Evolutionary conservation across 2,797 vertebrate species (phyloP), one percentile per base, ranked within the genome.

Genomic region (Oreonectes daqikongensis): DNA sequence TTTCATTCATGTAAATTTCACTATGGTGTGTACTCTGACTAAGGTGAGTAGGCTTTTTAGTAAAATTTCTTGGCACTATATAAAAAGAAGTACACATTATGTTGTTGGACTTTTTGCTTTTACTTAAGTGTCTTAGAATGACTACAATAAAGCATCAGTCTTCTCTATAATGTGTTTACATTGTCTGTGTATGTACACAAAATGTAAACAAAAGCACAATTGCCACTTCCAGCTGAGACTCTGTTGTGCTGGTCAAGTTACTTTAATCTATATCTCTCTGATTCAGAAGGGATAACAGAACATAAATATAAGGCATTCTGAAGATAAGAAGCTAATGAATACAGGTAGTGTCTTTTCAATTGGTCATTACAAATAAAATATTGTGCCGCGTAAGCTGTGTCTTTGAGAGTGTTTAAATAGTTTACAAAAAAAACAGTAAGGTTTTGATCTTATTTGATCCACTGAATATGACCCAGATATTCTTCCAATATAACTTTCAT

Each of bases 221-320:
- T 88, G 89, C 87, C 88, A 5, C 84, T 86, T 86, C 63, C 86
- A 87, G 84, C 86, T 84, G 87, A 88, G 86, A 83, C 85, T 81
- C 59, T 65, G 60, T 69, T 71, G 35, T 65, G 60, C 69, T 71
- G 35, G 35, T 35, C 8, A 35, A 35, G 35, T 35, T 42, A 85
- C 86, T 88, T 86, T 85, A 79, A 76, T 82, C 84, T 86, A 85
- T 87, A 87, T 84, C 85, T 86, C 81, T 91, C 88, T 91, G 84
- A 92, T 91, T 88, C 85, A 82, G 77, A 86, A 63, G 82, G 82
- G 73, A 80, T 80, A 69, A 68, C 82, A 76, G 76, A 74, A 83
- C 73, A 20, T 32, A 24, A 57, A 68, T 68, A 53, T 28, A 57
- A 17, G 44, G 40, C 10, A 14, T 69, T 61, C 10, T 35, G 12